Evolutionary conservation across 2,797 vertebrate genomes (phyloP).

Genomic region (Hirundo rustica): DNA sequence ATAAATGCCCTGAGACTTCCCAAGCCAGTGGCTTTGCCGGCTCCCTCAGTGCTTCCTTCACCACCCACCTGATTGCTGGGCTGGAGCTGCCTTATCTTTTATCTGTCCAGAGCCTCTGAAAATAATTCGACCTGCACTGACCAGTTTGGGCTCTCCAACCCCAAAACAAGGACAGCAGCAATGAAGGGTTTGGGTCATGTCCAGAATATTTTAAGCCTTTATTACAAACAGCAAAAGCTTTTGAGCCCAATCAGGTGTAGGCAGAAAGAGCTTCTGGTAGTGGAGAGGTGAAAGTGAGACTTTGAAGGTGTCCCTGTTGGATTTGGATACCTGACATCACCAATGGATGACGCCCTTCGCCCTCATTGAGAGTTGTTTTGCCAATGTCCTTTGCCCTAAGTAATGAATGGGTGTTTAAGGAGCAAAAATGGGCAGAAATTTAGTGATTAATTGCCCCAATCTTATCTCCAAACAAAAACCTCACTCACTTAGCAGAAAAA

Average conservation of each 20-base stretch:
- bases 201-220: neutral
- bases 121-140: neutral
- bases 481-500: accelerated
- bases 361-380: neutral
- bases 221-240: neutral
- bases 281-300: neutral
- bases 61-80: neutral
- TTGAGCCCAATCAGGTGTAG: neutral
- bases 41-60: neutral
- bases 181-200: neutral
- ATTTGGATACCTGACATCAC: neutral
- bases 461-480: neutral
- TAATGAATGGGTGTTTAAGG: neutral
- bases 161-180: neutral
- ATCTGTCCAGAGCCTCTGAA: neutral
- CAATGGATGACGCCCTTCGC: neutral
- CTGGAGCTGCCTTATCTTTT: neutral
- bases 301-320: neutral
- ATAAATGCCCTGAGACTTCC: neutral
- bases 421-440: neutral
- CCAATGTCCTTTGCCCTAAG: neutral
- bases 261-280: neutral
- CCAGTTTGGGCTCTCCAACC: neutral
- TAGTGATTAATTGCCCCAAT: neutral
- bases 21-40: neutral